Evolutionary conservation across 2,888 invertebrate species (phyloP), one percentile per base, ranked within the genome.

Genomic region (Dicyrtoma fusca): DNA sequence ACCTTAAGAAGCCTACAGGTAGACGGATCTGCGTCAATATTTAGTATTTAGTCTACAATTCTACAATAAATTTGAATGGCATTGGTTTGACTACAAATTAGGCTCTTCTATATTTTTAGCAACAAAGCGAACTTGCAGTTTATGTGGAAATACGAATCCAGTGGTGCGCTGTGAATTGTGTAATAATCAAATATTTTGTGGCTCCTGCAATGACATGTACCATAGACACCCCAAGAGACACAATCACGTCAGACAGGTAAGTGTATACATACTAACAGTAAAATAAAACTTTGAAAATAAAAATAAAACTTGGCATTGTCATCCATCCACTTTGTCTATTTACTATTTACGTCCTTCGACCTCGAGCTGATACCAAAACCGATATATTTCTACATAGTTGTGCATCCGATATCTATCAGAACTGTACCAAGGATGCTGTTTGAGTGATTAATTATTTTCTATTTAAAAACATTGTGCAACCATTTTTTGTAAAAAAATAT

Each of bases 201-300:
- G 91, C 72, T 92, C 93, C 57, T 95, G 95, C 85, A 95, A 95
- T 83, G 94, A 94, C 83, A 94, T 95, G 92, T 95, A 93, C 84
- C 95, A 95, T 84, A 88, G 94, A 76, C 95, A 95, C 83, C 95
- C 95, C 0, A 94, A 95, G 82, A 86, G 95, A 75, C 89, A 91
- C 80, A 87, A 88, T 76, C 95, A 95, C 83, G 86, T 89, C 77
- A 86, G 95, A 82, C 90, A 91, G 87, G 92, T 91, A 64, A 45
- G 69, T 66, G 10, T 13, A 1, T 17, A 17, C 34, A 8, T n/a
- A n/a, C n/a, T n/a, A n/a, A n/a, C n/a, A n/a, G n/a, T n/a, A n/a
- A n/a, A n/a, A n/a, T n/a, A n/a, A n/a, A n/a, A n/a, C n/a, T n/a
- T n/a, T n/a, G n/a, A n/a, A n/a, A n/a, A 34, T 34, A 34, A 34